Evolutionary conservation across 2,113 vertebrate genomes (phyloP), one percentile per base, ranked within the genome.

Genomic region (Paramisgurnus dabryanus): DNA sequence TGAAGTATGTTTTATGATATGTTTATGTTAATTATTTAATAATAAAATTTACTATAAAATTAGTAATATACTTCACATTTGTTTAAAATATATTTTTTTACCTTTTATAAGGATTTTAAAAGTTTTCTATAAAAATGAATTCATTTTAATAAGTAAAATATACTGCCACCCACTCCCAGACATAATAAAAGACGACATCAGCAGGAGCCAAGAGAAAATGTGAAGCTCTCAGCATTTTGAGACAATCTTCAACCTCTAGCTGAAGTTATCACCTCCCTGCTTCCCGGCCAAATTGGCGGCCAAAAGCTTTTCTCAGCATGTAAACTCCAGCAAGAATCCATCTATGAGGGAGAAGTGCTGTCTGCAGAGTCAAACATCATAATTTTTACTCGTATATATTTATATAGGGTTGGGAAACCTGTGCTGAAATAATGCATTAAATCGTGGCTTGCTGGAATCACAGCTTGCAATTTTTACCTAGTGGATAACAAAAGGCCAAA

Each of bases 151-250:
- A 57, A 6, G 15, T n/a, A 6, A 8, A 57, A n/a, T 18, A 18
- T 18, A 34, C 45, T 69, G 47, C 15, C 34, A 34, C 69, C 41
- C 13, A 55, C 49, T n/a, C 68, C 39, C 49, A 71, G 5, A 71
- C 68, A 40, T 5, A 7, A 10, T 57, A 9, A 72, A 41, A 27
- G 50, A 72, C 50, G 50, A 34, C 50, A 18, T 72, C 17, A 40
- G 34, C 34, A 7, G 17, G 57, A 72, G 9, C 34, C 2, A 1
- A 4, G 69, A 72, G 34, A 41, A 18, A 41, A 18, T 41, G 3
- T 40, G 4, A 57, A 58, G 8, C 34, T 72, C 50, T 72, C 69
- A 72, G 69, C 69, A 41, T 40, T 72, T 72, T 72, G 57, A 40
- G 17, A 72, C 50, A 72, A 72, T 72, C 69, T 71, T 34, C 15